Conservation (phyloP, 1,140 invertebrate genomes). For the Bombus turneri region DNA sequence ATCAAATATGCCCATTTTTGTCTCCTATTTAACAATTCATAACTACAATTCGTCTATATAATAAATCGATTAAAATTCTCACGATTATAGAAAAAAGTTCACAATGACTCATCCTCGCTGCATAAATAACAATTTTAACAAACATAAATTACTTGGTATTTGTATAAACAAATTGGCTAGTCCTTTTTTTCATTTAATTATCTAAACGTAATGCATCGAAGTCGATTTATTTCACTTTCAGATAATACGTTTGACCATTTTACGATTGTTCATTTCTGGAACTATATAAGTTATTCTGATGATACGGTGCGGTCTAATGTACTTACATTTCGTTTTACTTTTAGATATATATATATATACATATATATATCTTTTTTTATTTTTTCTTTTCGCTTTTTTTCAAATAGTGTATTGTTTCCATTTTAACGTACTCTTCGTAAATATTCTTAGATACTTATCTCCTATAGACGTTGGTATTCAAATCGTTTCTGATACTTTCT, state of each 20-base stretch:
- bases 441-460: slow-evolving; percentile 22
- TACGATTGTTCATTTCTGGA: neutral
- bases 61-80: slow-evolving; percentile 43
- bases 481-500: slow-evolving; percentile 33
- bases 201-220: neutral
- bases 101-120: slow-evolving; percentile 11
- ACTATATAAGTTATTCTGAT: slow-evolving; percentile 3
- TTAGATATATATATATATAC: neutral
- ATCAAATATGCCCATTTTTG: slow-evolving; percentile 18
- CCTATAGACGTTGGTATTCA: slow-evolving; percentile 17
- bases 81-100: slow-evolving; percentile 15
- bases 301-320: slow-evolving; percentile 15
- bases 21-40: slow-evolving; percentile 44
- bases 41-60: slow-evolving; percentile 22
- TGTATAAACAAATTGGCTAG: slow-evolving; percentile 14
- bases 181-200: neutral
- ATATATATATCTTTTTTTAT: neutral
- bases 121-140: slow-evolving; percentile 26
- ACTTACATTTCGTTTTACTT: neutral
- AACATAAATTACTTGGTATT: slow-evolving; percentile 40
- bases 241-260: slow-evolving; percentile 28
- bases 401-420: slow-evolving; percentile 1
- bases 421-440: slow-evolving; percentile 10
- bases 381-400: neutral
- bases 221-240: slow-evolving; percentile 53